Conservation (phyloP, 2,888 invertebrate genomes). For the Pemphredon lugubris region DNA sequence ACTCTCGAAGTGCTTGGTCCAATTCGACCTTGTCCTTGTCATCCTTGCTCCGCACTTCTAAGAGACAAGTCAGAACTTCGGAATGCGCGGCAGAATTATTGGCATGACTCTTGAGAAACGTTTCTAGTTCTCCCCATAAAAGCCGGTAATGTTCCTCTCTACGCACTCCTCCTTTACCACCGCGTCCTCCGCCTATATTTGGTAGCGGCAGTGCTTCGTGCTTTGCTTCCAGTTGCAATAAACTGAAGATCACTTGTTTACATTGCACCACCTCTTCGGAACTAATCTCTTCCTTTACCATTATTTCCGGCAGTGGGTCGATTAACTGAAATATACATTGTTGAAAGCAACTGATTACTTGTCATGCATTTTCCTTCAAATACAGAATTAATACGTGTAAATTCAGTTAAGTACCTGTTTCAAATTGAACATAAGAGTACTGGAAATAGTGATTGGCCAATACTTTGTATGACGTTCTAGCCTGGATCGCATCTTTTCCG, state of each 20-base stretch:
- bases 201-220: conserved; percentile 91
- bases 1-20: conserved; percentile 84
- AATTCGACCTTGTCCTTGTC: conserved; percentile 85
- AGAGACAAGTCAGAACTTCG: conserved; percentile 89
- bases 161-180: conserved; percentile 78
- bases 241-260: conserved; percentile 90
- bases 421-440: conserved; percentile 93
- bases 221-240: conserved; percentile 91
- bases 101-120: conserved; percentile 87
- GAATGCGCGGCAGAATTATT: conserved; percentile 87
- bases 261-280: conserved; percentile 94
- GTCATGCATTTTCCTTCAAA: too few relatives aligned
- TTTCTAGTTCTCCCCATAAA: conserved; percentile 95
- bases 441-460: conserved; percentile 94
- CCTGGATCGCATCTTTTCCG: conserved; percentile 86
- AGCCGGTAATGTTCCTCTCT: conserved; percentile 95
- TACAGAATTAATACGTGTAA: not conserved
- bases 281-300: conserved; percentile 91
- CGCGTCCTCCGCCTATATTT: conserved; percentile 85
- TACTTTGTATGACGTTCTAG: conserved; percentile 91
- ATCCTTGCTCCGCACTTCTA: conserved; percentile 86
- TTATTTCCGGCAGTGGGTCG: conserved; percentile 89
- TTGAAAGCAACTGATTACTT: not conserved
- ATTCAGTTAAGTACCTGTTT: conserved; percentile 83
- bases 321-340: conserved; percentile 84